Conservation (phyloP, 2,113 vertebrate genomes). For the Morphnarchus princeps region DNA sequence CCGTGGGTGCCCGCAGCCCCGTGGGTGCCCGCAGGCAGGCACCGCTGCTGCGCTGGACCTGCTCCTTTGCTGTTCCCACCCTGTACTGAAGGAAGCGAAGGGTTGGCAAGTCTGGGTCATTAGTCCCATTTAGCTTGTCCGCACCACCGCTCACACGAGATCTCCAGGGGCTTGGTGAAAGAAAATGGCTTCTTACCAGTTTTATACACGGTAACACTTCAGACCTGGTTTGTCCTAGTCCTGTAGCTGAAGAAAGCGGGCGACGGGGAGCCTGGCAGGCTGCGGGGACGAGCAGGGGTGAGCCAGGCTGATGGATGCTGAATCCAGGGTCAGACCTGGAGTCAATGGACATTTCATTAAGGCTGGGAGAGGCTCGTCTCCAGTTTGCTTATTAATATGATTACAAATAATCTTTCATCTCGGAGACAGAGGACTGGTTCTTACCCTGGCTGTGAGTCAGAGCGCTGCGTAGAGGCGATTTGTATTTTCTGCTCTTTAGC, state of each 20-base stretch:
- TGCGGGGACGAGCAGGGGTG: background rate
- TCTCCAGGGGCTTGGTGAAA: background rate
- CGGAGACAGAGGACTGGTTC: background rate
- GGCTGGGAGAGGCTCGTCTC: background rate
- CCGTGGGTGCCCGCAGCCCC: too few species aligned
- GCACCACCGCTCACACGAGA: background rate
- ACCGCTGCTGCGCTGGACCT: background rate
- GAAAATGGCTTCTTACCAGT: background rate
- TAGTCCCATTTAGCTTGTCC: background rate
- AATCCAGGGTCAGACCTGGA: background rate
- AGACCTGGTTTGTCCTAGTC: background rate
- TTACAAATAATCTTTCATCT: background rate
- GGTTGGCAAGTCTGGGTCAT: background rate
- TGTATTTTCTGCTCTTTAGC: background rate
- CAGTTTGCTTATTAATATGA: background rate
- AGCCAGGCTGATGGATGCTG: background rate
- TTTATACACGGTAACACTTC: rapidly evolving
- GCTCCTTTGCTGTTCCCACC: rapidly evolving
- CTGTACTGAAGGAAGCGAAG: background rate
- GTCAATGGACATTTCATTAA: background rate
- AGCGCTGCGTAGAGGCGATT: rapidly evolving
- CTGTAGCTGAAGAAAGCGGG: background rate
- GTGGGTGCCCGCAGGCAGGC: background rate
- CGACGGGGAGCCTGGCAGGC: background rate
- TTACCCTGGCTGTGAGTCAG: background rate